A percentile compares a stretch with the other conserved stretches of the same genome.
Evolutionary conservation across 1,140 invertebrate species (phyloP).

Genomic region (Bombus confusus): DNA sequence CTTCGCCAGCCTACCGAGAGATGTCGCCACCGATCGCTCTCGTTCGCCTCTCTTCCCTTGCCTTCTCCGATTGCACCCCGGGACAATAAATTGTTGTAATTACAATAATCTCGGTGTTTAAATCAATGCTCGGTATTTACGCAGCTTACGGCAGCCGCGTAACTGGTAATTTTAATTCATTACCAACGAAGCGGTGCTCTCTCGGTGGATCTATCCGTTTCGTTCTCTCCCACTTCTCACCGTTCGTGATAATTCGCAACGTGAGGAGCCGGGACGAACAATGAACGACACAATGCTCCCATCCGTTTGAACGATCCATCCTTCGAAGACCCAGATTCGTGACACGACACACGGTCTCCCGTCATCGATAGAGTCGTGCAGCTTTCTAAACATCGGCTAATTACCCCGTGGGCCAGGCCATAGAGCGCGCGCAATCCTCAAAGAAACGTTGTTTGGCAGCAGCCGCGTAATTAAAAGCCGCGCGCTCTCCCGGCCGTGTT

Average conservation of each 20-base stretch:
- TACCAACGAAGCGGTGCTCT: slow-evolving; percentile 53
- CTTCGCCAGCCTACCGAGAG: background rate
- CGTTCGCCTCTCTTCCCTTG: background rate
- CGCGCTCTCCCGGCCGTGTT: background rate
- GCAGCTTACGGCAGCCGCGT: slow-evolving; percentile 46
- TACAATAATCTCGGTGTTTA: slow-evolving; percentile 76
- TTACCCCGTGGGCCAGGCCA: slow-evolving; percentile 31
- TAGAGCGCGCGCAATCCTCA: slow-evolving; percentile 20
- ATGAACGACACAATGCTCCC: background rate
- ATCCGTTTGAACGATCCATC: background rate
- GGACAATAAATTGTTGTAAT: slow-evolving; percentile 79
- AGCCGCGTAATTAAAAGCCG: slow-evolving; percentile 56
- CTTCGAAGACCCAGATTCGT: background rate
- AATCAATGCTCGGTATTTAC: slow-evolving; percentile 72
- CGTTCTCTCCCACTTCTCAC: background rate
- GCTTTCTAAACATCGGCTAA: slow-evolving; percentile 48
- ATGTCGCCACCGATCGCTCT: slow-evolving; percentile 41
- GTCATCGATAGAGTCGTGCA: slow-evolving; percentile 37
- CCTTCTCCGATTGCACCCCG: slow-evolving; percentile 1
- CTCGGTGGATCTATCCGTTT: background rate
- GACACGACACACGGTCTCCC: background rate
- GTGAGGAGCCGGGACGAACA: background rate
- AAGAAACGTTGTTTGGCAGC: slow-evolving; percentile 27
- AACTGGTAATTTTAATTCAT: slow-evolving; percentile 75
- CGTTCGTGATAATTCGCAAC: slow-evolving; percentile 57